These are phyloP conservation scores for Pheosia tremula DNA, from an alignment of 2,888 invertebrate genomes.

Conservation along the genomic window DNA sequence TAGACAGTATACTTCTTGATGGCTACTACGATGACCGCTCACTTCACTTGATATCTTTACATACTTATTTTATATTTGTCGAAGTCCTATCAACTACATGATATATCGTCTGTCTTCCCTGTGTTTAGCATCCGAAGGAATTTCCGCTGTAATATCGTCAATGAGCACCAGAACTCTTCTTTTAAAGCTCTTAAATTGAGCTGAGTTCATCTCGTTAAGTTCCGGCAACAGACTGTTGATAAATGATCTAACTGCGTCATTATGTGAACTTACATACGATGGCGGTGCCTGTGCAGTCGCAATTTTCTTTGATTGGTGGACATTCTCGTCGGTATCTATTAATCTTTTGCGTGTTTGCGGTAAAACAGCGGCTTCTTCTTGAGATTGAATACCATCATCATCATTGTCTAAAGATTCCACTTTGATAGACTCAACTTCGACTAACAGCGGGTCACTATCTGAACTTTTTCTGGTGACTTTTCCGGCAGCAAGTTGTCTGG, in stretches of 20 bases:
- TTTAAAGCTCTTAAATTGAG: constrained; percentile 44
- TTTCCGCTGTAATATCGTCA: constrained; percentile 32
- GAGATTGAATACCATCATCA: neutral
- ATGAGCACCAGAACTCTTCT: constrained; percentile 37
- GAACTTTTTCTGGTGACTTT: neutral
- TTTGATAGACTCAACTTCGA: neutral
- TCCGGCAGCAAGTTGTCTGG: neutral
- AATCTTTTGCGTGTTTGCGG: neutral
- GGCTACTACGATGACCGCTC: too few relatives aligned
- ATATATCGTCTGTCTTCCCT: neutral
- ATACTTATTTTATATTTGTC: too few relatives aligned
- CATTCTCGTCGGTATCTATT: neutral
- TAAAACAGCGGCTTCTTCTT: neutral
- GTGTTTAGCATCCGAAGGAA: constrained; percentile 11
- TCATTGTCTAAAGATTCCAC: neutral
- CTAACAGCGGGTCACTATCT: neutral
- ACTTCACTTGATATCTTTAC: too few relatives aligned
- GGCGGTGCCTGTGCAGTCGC: constrained; percentile 10
- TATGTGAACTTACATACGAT: neutral
- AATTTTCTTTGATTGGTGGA: neutral
- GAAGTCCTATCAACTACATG: too few relatives aligned
- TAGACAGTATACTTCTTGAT: too few relatives aligned
- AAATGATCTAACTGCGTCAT: constrained; percentile 29
- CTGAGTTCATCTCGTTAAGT: constrained; percentile 38
- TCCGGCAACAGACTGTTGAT: constrained; percentile 44